Conservation (phyloP, 2,888 invertebrate species). For the Sesia apiformis region DNA sequence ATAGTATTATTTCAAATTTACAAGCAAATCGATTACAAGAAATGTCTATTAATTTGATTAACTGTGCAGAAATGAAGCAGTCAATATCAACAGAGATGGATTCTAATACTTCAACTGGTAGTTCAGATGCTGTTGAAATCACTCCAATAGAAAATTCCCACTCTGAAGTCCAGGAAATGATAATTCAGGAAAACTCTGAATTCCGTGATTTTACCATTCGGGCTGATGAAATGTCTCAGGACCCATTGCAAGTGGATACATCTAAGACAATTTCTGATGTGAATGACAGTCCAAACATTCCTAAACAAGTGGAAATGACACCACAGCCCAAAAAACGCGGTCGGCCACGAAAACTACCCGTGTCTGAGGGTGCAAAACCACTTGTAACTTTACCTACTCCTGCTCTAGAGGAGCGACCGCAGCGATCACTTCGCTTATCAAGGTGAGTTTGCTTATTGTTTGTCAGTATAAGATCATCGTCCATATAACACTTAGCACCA, state of each 20-base stretch:
- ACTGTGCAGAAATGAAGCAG: constrained; percentile 37
- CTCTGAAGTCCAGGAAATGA: constrained; percentile 49
- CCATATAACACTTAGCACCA: too few relatives aligned
- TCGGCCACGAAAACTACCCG: constrained; percentile 57
- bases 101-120: constrained; percentile 49
- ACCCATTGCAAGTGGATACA: constrained; percentile 56
- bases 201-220: constrained; percentile 44
- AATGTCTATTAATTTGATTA: constrained; percentile 40
- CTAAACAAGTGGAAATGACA: constrained; percentile 37
- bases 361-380: constrained; percentile 47
- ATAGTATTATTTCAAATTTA: constrained; percentile 60
- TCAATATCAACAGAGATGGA: constrained; percentile 39
- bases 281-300: constrained; percentile 24
- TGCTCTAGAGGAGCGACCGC: constrained; percentile 62
- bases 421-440: constrained; percentile 56
- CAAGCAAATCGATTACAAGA: constrained; percentile 58
- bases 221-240: constrained; percentile 53
- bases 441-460: constrained; percentile 30
- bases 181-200: constrained; percentile 61
- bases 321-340: constrained; percentile 66
- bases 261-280: constrained; percentile 24
- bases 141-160: constrained; percentile 39
- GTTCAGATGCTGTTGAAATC: constrained; percentile 43
- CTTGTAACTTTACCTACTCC: constrained; percentile 39
- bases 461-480: too few relatives aligned